Percentiles rank a stretch among this genome's conserved stretches.
These are phyloP conservation scores for Sthenelais limicola DNA, from an alignment of 2,888 invertebrate genomes.

Conservation along the genomic window DNA sequence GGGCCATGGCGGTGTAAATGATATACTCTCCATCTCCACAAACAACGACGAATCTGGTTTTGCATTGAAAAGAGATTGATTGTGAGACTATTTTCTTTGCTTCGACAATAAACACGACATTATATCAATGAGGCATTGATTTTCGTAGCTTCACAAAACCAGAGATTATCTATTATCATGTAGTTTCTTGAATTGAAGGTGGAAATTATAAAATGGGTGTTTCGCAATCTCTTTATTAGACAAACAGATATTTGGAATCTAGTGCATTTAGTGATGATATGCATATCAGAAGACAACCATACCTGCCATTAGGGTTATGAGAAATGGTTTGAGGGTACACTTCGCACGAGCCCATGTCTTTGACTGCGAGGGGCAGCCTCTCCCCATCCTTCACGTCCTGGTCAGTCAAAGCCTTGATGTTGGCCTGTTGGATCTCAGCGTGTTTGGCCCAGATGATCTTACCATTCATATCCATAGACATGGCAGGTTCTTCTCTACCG, in stretches of 20 bases:
- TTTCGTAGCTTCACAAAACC: too few relatives aligned
- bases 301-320: constrained; percentile 97
- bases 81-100: too few relatives aligned
- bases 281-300: constrained; percentile 44
- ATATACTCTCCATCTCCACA: constrained; percentile 99
- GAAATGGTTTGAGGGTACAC: constrained; percentile 98
- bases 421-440: constrained; percentile 97
- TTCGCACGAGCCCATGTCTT: constrained; percentile 99
- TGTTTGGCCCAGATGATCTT: constrained; percentile 99
- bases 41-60: constrained; percentile 89
- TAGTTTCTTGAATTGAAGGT: too few relatives aligned
- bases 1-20: constrained; percentile 99
- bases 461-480: constrained; percentile 98
- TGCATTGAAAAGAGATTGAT: too few relatives aligned
- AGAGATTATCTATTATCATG: too few relatives aligned
- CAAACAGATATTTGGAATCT: too few relatives aligned
- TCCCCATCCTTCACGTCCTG: constrained; percentile 88
- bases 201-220: too few relatives aligned
- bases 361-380: constrained; percentile 91
- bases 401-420: constrained; percentile 79
- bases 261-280: too few relatives aligned
- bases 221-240: too few relatives aligned
- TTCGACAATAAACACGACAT: too few relatives aligned
- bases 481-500: constrained; percentile 99
- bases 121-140: too few relatives aligned